Evolutionary conservation across 2,113 vertebrate species (phyloP), one percentile per base, ranked within the genome.

Genomic region (Sisor rabdophorus): DNA sequence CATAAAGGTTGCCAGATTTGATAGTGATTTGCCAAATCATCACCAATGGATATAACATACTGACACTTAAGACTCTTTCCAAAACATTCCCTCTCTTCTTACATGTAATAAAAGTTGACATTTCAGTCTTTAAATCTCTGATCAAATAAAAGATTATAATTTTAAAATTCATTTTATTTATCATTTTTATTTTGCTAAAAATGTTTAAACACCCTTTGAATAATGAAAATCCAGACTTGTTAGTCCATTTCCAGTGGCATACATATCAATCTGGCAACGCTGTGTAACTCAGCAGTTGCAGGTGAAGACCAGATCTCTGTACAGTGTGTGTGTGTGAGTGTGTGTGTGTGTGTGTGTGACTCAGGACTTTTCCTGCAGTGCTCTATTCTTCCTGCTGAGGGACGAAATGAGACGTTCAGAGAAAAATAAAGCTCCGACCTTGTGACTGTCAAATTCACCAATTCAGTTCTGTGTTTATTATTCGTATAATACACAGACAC

Each of bases 261-360:
- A 28, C 2, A 59, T 86, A 81, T 59, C 77, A 73, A 56, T 76
- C 36, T 64, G 82, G 86, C 77, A 77, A 84, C 75, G 73, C 48
- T 81, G 40, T 10, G 50, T 24, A 9, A 52, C 65, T 52, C 65
- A 68, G 64, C 64, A 79, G 77, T 40, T 72, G 54, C 71, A 73
- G 71, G 71, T 73, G 71, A 73, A 56, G 32, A 58, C 53, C 36
- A 47, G 70, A 44, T 56, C 53, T 68, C 15, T 15, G n/a, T 67
- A 30, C 48, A 69, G 17, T 44, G 32, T 71, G 52, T 36, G 28
- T 71, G 52, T 22, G 68, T 71, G 68, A 55, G 70, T 56, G 32
- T 55, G 32, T 56, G 53, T 55, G 70, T 56, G 70, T 55, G 70
- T 55, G 69, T 54, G 52, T 71, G 69, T 71, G 65, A 17, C 56